Percentiles rank a stretch among this genome's conserved stretches.
These are phyloP conservation scores for Drosophila nr. perissopoda DNA, from an alignment of 2,888 invertebrate genomes.

Conservation along the genomic window DNA sequence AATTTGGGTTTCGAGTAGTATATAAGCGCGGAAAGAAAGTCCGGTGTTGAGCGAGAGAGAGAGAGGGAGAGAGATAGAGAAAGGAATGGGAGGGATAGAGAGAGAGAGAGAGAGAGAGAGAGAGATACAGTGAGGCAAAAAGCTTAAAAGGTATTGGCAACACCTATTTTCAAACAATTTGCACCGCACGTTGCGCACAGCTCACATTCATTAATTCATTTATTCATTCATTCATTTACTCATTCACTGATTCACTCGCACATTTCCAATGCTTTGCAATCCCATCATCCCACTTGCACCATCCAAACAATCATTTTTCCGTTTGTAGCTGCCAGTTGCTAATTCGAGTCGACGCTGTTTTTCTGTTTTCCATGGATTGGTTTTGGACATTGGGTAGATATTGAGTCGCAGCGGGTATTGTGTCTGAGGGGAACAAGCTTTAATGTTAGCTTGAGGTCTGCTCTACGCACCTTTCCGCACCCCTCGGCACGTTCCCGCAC, in stretches of 20 bases:
- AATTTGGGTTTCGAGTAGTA: background rate
- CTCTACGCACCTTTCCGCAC: background rate
- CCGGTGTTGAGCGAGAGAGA: background rate
- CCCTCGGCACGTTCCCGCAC: background rate
- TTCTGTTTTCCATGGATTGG: conserved; percentile 1
- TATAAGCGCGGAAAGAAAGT: background rate
- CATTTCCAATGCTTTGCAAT: background rate
- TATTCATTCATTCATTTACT: conserved; percentile 11
- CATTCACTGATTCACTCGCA: conserved; percentile 17
- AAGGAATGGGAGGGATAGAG: no score
- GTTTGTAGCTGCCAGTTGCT: conserved; percentile 40
- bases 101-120: background rate
- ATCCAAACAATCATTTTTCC: conserved; percentile 7
- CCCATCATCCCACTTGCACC: background rate
- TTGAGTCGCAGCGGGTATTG: background rate
- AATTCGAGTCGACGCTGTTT: conserved; percentile 40
- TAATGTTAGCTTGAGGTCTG: conserved; percentile 27
- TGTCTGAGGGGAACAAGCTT: conserved; percentile 13
- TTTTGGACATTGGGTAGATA: conserved; percentile 14
- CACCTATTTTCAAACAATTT: conserved; percentile 23
- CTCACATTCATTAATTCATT: conserved; percentile 17
- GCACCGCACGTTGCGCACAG: conserved; percentile 24
- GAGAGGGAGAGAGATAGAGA: background rate
- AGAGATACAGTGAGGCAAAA: no score
- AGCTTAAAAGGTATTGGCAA: conserved; percentile 9